Evolutionary conservation across 2,113 vertebrate genomes (phyloP), one percentile per base, ranked within the genome.

Genomic region (Notothenia coriiceps): DNA sequence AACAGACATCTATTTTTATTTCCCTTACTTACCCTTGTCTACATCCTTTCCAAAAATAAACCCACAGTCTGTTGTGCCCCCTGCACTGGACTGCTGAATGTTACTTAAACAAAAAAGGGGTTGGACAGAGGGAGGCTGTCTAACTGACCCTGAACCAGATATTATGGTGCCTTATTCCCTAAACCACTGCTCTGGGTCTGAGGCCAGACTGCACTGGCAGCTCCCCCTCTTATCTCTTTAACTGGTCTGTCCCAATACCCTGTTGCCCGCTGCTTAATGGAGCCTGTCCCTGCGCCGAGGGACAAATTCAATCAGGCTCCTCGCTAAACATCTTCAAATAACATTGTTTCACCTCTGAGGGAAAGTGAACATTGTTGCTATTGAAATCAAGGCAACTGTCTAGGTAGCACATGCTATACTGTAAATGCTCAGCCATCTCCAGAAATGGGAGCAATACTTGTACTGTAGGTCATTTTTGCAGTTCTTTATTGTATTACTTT

Each of bases 121-220:
- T 87, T 76, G 70, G 80, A 92, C 90, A 89, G 92, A 94, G 77
- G 76, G 71, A 88, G 89, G 75, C 73, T 70, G 74, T 74, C 91
- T 88, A 87, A 83, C 86, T 94, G 93, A 95, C 94, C 93, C 90
- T 85, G 79, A 86, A 94, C 85, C 94, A 93, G 85, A 80, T 92
- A 93, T 93, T 93, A 95, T 89, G 82, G 89, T 86, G 92, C 92
- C 93, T 87, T 92, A 94, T 92, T 96, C 94, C 94, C 94, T 82
- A 93, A 95, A 88, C 80, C 89, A 90, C 90, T 86, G 51, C 83
- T 83, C 90, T 83, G 87, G 68, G 89, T 86, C 92, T 90, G 86
- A 85, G 84, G 90, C 83, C 93, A 94, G 63, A 85, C 82, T 80
- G 29, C 22, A 63, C 68, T 81, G 85, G 82, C 69, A 84, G 83